Percentiles rank a stretch among this genome's conserved stretches.
phyloP scores from a whole-genome alignment of 1,140 invertebrate genomes.

The Atopsyche davidsoni region DNA sequence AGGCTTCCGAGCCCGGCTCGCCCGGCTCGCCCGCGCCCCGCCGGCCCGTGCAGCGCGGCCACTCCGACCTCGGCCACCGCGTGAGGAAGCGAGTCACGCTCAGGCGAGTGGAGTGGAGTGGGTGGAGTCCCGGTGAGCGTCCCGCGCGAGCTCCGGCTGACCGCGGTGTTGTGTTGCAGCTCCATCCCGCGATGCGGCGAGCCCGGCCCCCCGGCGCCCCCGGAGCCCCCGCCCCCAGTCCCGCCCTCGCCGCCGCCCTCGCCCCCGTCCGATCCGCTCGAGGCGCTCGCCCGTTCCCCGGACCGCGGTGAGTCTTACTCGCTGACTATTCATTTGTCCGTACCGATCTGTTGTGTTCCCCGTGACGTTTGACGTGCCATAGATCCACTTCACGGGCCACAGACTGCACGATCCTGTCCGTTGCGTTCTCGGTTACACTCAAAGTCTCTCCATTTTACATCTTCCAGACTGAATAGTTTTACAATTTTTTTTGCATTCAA shows the following conservation, averaged over 20 bases:
- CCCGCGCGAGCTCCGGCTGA: conserved; percentile 38
- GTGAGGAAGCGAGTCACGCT: conserved; percentile 80
- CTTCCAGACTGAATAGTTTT: too few species aligned
- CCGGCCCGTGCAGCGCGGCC: conserved; percentile 65
- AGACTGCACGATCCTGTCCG: too few species aligned
- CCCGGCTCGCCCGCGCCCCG: conserved; percentile 50
- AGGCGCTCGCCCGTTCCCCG: conserved; percentile 6
- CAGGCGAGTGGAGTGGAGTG: conserved; percentile 45
- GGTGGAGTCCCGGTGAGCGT: conserved; percentile 21
- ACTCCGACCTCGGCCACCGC: conserved; percentile 73
- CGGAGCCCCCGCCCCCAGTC: conserved; percentile 30
- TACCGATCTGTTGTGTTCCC: too few species aligned
- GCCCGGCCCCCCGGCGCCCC: conserved; percentile 11
- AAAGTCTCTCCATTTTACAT: too few species aligned
- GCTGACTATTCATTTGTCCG: too few species aligned
- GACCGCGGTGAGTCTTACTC: too few species aligned
- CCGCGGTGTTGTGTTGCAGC: too few species aligned
- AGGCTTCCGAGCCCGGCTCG: conserved; percentile 73
- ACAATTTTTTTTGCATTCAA: too few species aligned
- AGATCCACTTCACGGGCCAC: too few species aligned
- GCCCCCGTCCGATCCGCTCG: conserved; percentile 1
- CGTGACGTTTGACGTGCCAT: too few species aligned
- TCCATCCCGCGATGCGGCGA: too few species aligned
- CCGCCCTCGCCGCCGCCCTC: conserved; percentile 1
- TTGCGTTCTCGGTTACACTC: too few species aligned